These are phyloP conservation scores for Chinchilla lanigera DNA, from an alignment of 2,113 vertebrate species.

Conservation along the genomic window DNA sequence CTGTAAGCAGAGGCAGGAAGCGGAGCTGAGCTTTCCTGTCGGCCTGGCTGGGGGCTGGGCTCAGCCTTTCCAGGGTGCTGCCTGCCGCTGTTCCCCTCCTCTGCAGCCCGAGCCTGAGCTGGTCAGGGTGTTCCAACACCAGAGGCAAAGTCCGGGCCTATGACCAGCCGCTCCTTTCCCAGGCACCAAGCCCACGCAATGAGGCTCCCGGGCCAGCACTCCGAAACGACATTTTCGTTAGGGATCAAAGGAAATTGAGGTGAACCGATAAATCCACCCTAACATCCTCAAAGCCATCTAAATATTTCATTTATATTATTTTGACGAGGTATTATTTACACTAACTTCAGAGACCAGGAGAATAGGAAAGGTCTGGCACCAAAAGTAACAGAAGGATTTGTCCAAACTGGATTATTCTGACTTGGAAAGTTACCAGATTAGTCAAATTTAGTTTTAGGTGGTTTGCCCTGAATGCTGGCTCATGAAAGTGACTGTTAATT, in stretches of 20 bases:
- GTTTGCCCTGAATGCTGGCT: not conserved
- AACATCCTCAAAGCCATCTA: not conserved
- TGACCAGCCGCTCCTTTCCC: not conserved
- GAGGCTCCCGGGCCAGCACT: not conserved
- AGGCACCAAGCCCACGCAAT: not conserved
- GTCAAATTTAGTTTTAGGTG: not conserved
- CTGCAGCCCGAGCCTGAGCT: not conserved
- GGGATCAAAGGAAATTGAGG: not conserved
- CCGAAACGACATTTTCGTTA: not conserved
- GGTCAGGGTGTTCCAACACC: not conserved
- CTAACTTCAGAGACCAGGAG: not conserved
- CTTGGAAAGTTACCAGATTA: not conserved
- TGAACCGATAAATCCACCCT: not conserved
- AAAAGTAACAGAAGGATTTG: not conserved
- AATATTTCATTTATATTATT: not conserved
- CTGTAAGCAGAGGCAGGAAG: slow-evolving; percentile 83
- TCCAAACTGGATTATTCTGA: too few species aligned
- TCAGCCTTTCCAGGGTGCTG: slow-evolving; percentile 33
- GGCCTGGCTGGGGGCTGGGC: not conserved
- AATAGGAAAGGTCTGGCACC: not conserved
- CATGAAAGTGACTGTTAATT: not conserved
- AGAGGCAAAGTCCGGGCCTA: not conserved
- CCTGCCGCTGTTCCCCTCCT: not conserved
- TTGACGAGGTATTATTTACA: not conserved
- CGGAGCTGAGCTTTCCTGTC: slow-evolving; percentile 77